Evolutionary conservation across 2,113 vertebrate genomes (phyloP).

Genomic region (Pseudopipra pipra): DNA sequence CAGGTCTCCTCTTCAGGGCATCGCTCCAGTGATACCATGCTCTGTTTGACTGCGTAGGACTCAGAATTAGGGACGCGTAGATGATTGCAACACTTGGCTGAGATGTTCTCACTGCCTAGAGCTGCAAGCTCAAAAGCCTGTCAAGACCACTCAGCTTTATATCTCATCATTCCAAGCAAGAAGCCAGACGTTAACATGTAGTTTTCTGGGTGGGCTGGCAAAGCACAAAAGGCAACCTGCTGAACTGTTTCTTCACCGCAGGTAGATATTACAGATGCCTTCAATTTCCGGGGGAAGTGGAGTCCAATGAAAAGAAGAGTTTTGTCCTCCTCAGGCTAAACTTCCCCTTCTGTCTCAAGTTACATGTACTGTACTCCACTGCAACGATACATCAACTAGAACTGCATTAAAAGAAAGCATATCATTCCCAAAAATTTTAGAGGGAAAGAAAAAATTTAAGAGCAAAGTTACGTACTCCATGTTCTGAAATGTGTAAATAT

Average conservation of each 20-base stretch:
- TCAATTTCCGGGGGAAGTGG: neutral
- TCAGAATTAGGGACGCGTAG: neutral
- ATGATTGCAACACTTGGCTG: neutral
- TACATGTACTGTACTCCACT: neutral
- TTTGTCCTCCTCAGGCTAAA: neutral
- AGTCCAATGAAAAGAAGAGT: neutral
- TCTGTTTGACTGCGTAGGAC: neutral
- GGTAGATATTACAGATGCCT: neutral
- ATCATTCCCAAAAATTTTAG: neutral
- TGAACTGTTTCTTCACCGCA: neutral
- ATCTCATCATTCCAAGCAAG: neutral
- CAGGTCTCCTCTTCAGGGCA: constrained; percentile 18
- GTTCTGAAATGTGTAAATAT: neutral
- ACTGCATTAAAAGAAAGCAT: neutral
- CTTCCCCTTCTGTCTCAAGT: neutral
- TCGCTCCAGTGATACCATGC: neutral
- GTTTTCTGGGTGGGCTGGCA: constrained; percentile 16
- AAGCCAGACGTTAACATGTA: neutral
- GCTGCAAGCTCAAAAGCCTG: constrained; percentile 24
- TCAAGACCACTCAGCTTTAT: constrained; percentile 3
- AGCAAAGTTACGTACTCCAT: neutral
- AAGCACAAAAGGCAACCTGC: neutral
- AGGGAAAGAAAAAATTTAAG: neutral
- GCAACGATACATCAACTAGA: neutral
- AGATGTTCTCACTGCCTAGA: neutral